Conservation (phyloP, 1,140 invertebrate genomes). For the Popillia japonica region DNA sequence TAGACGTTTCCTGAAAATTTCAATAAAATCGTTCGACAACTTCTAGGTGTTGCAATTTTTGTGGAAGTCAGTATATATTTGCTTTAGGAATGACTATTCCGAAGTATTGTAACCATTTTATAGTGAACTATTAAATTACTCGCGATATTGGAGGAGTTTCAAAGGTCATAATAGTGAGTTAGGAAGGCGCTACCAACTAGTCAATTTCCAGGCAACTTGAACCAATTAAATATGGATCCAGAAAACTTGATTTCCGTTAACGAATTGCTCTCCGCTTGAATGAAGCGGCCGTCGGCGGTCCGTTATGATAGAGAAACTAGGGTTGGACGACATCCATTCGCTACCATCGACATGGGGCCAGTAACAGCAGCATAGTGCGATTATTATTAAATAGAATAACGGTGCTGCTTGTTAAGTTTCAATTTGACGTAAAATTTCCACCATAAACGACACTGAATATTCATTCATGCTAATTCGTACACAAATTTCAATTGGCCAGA, state of each 20-base stretch:
- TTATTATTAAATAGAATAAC: conserved; percentile 31
- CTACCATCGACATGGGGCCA: neutral
- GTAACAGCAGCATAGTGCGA: neutral
- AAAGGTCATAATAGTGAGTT: neutral
- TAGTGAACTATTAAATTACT: no score
- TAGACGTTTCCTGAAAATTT: no score
- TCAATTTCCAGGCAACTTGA: conserved; percentile 8
- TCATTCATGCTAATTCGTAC: conserved; percentile 29
- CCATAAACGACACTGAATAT: conserved; percentile 20
- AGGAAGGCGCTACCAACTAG: neutral
- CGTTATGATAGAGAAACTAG: neutral
- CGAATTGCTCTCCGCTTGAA: neutral
- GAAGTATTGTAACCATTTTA: no score
- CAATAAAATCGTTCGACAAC: no score
- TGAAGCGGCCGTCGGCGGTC: neutral
- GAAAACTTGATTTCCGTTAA: conserved; percentile 20
- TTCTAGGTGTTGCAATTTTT: no score
- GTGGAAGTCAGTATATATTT: no score
- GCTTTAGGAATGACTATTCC: no score
- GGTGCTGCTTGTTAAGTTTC: conserved; percentile 10
- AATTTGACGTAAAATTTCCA: conserved; percentile 33
- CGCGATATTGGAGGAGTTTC: no score
- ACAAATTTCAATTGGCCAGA: conserved; percentile 22
- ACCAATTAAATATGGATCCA: conserved; percentile 26
- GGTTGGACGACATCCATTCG: conserved; percentile 12